A percentile compares a stretch with the other conserved stretches of the same genome.
Conservation (phyloP, 1,140 invertebrate species). For the Aphis craccivora region DNA sequence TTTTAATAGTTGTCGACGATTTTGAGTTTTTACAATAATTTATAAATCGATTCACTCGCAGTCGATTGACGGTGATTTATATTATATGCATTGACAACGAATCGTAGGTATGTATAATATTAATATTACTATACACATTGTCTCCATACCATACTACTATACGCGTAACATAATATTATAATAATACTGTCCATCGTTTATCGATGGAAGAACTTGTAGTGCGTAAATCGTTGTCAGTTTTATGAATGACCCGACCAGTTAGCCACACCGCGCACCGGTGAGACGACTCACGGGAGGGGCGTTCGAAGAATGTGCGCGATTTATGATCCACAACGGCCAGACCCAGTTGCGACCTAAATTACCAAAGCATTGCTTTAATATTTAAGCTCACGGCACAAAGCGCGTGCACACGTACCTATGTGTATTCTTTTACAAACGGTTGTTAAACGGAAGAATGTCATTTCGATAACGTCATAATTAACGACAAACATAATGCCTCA, state of each 20-base stretch:
- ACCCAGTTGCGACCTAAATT: background rate
- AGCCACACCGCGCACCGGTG: no score
- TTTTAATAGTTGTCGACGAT: background rate
- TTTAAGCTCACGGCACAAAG: background rate
- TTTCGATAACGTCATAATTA: background rate
- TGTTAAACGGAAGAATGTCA: background rate
- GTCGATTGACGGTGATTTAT: background rate
- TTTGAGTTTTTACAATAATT: background rate
- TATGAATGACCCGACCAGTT: background rate
- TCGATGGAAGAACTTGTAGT: background rate
- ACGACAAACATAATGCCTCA: background rate
- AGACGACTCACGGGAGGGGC: background rate
- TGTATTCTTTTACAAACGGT: background rate
- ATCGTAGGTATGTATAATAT: background rate
- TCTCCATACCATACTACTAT: background rate
- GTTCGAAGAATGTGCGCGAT: background rate
- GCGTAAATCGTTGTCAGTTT: background rate
- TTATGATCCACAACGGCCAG: background rate
- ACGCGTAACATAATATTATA: background rate
- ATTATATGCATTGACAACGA: background rate
- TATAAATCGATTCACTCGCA: background rate
- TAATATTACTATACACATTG: background rate
- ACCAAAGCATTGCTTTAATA: slow-evolving; percentile 10
- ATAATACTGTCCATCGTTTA: background rate
- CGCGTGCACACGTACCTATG: background rate